These are phyloP conservation scores for Parasteatoda tepidariorum DNA, from an alignment of 1,140 invertebrate species.

Conservation along the genomic window DNA sequence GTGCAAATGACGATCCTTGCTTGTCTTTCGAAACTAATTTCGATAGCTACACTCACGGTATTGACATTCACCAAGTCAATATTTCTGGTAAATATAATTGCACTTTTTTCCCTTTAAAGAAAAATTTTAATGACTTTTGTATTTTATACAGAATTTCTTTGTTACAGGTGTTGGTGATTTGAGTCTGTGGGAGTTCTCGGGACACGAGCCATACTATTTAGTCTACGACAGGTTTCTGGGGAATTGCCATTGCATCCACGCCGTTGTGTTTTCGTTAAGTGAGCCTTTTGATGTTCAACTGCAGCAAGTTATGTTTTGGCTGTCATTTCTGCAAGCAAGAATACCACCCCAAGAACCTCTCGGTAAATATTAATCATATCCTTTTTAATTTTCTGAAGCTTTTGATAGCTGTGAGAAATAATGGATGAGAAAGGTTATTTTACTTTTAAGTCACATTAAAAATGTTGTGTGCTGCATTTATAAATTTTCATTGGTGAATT, in stretches of 20 bases:
- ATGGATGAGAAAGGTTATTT: no score
- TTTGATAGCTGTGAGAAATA: no score
- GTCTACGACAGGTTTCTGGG: slow-evolving; percentile 83
- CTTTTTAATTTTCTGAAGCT: no score
- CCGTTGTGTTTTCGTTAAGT: slow-evolving; percentile 79
- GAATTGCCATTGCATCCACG: slow-evolving; percentile 76
- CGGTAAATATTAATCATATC: slow-evolving; percentile 73
- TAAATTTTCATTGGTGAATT: no score
- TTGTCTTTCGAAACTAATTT: slow-evolving; percentile 76
- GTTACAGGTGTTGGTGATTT: slow-evolving; percentile 75
- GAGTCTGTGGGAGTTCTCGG: slow-evolving; percentile 85
- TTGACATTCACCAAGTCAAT: slow-evolving; percentile 76
- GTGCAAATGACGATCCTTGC: slow-evolving; percentile 71
- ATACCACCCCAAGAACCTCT: slow-evolving; percentile 77
- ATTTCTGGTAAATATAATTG: slow-evolving; percentile 66
- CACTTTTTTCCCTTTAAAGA: background rate
- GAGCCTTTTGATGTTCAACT: slow-evolving; percentile 81
- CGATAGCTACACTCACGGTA: slow-evolving; percentile 77
- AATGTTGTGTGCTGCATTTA: no score
- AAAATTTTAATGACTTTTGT: background rate
- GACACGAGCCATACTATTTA: slow-evolving; percentile 82
- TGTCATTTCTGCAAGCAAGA: slow-evolving; percentile 82
- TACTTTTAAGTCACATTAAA: no score
- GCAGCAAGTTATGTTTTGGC: slow-evolving; percentile 83
- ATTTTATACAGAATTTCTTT: background rate